Percentiles rank a stretch among this genome's conserved stretches.
Evolutionary conservation across 2,888 invertebrate species (phyloP).

Genomic region (Celastrina argiolus): DNA sequence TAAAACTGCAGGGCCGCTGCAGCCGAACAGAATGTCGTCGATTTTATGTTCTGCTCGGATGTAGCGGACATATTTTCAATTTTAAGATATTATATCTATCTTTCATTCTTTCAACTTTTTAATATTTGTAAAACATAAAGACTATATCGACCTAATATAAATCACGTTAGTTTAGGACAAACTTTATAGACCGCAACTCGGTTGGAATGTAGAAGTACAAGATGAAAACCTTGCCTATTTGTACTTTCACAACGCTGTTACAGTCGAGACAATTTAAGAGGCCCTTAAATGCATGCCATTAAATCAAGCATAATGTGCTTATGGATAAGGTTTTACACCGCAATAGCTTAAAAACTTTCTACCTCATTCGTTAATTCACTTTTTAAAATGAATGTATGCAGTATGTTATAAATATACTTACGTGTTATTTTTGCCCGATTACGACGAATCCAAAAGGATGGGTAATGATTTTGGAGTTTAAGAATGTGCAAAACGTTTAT

Average conservation of each 20-base stretch:
- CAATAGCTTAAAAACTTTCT: neutral
- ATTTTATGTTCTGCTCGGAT: no score
- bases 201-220: neutral
- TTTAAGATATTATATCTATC: no score
- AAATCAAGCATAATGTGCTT: neutral
- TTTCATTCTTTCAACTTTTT: no score
- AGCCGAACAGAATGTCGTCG: neutral
- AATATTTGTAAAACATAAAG: no score
- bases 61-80: no score
- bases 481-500: no score
- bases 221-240: conserved; percentile 9
- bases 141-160: no score
- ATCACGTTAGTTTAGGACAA: neutral
- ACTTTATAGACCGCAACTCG: neutral
- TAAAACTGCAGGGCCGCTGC: neutral
- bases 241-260: neutral
- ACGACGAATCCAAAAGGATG: no score
- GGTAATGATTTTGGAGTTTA: no score
- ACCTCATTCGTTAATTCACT: neutral
- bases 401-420: no score
- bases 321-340: neutral
- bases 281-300: neutral
- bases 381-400: neutral
- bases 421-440: no score
- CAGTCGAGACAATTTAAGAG: neutral